Percentiles rank a stretch among this genome's conserved stretches.
Evolutionary conservation across 2,113 vertebrate species (phyloP).

Genomic region (Fulica atra): DNA sequence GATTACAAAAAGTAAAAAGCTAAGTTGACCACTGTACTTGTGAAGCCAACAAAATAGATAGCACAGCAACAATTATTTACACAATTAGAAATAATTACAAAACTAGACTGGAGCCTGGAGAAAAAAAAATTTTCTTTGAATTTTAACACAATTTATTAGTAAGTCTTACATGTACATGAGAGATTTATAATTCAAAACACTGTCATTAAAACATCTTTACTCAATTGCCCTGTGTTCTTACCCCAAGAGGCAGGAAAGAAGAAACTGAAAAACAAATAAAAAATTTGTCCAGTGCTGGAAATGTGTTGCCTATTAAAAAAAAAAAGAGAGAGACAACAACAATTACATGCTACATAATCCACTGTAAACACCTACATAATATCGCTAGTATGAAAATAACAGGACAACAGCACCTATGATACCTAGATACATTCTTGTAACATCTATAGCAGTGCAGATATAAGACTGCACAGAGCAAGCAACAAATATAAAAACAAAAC

Average conservation of each 20-base stretch:
- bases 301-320: constrained; percentile 76
- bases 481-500: background rate
- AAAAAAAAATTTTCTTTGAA: background rate
- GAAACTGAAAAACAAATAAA: constrained; percentile 85
- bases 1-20: background rate
- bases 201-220: background rate
- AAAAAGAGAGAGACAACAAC: background rate
- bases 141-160: background rate
- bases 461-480: background rate
- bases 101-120: background rate
- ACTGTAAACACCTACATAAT: background rate
- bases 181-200: background rate
- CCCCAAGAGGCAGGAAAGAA: constrained; percentile 92
- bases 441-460: background rate
- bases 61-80: background rate
- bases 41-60: background rate
- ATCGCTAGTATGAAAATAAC: background rate
- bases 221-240: constrained; percentile 70
- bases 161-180: background rate
- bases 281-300: constrained; percentile 85
- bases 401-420: background rate
- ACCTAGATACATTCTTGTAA: background rate
- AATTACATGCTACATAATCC: background rate
- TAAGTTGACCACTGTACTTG: background rate
- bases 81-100: background rate